Evolutionary conservation across 2,113 vertebrate genomes (phyloP).

Genomic region (Lethenteron camtschaticum): DNA sequence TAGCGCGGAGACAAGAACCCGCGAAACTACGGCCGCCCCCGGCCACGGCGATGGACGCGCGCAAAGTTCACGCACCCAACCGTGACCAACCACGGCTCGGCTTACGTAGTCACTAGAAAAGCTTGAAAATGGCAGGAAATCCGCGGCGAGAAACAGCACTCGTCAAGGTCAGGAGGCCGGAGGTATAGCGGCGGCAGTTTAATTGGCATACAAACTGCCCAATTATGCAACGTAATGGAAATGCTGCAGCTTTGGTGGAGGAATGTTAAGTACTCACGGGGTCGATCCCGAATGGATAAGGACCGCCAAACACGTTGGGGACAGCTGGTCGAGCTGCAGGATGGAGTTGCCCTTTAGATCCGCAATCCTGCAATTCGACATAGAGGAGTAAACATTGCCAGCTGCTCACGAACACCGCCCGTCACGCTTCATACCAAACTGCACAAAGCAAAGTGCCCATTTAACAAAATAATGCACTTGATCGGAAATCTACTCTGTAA

Average conservation of each 20-base stretch:
- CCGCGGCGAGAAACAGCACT: background rate
- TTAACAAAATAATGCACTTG: too few relatives aligned
- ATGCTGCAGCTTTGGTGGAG: too few relatives aligned
- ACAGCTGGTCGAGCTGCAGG: slow-evolving; percentile 51
- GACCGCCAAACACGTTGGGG: slow-evolving; percentile 55
- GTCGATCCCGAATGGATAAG: slow-evolving; percentile 89
- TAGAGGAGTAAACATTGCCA: background rate
- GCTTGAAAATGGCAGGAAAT: background rate
- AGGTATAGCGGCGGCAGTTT: too few relatives aligned
- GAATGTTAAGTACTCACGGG: slow-evolving; percentile 30
- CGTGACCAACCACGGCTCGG: background rate
- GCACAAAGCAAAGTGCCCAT: too few relatives aligned
- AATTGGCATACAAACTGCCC: too few relatives aligned
- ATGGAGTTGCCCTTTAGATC: slow-evolving; percentile 28
- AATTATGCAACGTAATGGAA: too few relatives aligned
- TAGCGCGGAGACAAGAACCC: too few relatives aligned
- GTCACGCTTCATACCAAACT: background rate
- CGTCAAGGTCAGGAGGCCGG: too few relatives aligned
- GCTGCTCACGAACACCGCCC: background rate
- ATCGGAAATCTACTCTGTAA: too few relatives aligned
- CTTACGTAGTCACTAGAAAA: background rate
- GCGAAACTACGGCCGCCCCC: too few relatives aligned
- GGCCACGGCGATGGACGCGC: background rate
- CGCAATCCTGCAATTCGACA: slow-evolving; percentile 20
- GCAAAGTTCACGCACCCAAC: background rate